Evolutionary conservation across 2,888 invertebrate species (phyloP).

Genomic region (Pterobdella sp.): DNA sequence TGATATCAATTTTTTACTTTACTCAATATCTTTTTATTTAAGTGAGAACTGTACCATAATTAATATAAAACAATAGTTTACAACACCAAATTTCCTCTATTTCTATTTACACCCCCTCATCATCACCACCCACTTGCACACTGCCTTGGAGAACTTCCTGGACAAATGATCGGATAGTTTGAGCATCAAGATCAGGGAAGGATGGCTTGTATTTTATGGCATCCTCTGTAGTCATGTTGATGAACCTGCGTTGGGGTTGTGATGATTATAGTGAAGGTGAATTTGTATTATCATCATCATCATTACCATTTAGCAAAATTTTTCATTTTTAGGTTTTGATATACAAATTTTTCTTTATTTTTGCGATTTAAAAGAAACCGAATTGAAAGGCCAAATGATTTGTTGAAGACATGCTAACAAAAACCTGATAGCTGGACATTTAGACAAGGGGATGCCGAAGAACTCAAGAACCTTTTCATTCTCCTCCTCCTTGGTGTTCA

Average conservation of each 20-base stretch:
- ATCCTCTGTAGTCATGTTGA: conserved; percentile 74
- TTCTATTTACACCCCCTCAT: too few relatives aligned
- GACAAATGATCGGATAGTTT: conserved; percentile 70
- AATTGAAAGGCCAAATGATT: too few relatives aligned
- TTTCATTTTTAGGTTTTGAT: not conserved
- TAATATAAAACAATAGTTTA: not conserved
- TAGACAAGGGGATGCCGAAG: conserved; percentile 95
- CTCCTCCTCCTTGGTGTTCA: conserved; percentile 89
- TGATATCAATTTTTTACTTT: too few relatives aligned
- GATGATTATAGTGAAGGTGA: conserved; percentile 41
- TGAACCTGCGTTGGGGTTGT: conserved; percentile 66
- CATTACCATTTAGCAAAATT: not conserved
- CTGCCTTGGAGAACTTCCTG: conserved; percentile 80
- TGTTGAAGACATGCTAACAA: not conserved
- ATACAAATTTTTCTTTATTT: too few relatives aligned
- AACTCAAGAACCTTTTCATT: conserved; percentile 95
- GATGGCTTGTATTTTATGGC: conserved; percentile 70
- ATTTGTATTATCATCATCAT: too few relatives aligned
- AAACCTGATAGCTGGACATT: conserved; percentile 55
- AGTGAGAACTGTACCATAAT: too few relatives aligned
- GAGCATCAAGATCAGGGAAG: conserved; percentile 59
- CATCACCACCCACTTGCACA: conserved; percentile 59
- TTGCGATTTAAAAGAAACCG: too few relatives aligned
- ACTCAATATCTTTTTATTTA: too few relatives aligned
- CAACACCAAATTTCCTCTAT: not conserved